A percentile compares a stretch with the other conserved stretches of the same genome.
These are phyloP conservation scores for Megalurothrips usitatus DNA, from an alignment of 2,888 invertebrate genomes.

Conservation along the genomic window DNA sequence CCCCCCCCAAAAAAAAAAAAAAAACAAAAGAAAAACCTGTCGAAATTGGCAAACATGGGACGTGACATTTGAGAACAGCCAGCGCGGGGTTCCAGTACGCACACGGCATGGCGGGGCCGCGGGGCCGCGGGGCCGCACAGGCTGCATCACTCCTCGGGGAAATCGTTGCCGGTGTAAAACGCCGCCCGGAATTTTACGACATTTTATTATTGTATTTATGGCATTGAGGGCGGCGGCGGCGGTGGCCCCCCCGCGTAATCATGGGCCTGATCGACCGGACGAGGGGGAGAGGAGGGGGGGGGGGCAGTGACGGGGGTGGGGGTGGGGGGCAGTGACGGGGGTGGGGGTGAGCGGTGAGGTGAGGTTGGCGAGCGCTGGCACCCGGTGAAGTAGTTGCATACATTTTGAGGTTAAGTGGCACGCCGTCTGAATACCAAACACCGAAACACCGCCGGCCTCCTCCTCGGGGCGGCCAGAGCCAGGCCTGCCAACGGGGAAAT, in stretches of 20 bases:
- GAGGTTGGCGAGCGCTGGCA: background rate
- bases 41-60: background rate
- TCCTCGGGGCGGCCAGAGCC: background rate
- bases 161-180: conserved; percentile 15
- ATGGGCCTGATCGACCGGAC: conserved; percentile 16
- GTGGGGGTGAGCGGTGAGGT: background rate
- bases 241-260: background rate
- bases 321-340: background rate
- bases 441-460: conserved; percentile 5
- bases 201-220: conserved; percentile 27
- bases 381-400: conserved; percentile 22
- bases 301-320: background rate
- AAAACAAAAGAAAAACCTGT: background rate
- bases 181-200: conserved; percentile 25
- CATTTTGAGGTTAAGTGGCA: conserved; percentile 24
- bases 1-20: background rate
- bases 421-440: conserved; percentile 13
- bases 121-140: background rate
- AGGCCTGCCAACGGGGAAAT: background rate
- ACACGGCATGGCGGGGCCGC: background rate
- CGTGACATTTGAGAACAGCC: background rate
- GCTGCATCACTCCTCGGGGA: conserved; percentile 6
- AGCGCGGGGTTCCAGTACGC: background rate
- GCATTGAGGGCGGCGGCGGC: background rate
- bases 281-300: background rate